Conservation (phyloP, 2,113 vertebrate genomes). For the Heteronetta atricapilla region DNA sequence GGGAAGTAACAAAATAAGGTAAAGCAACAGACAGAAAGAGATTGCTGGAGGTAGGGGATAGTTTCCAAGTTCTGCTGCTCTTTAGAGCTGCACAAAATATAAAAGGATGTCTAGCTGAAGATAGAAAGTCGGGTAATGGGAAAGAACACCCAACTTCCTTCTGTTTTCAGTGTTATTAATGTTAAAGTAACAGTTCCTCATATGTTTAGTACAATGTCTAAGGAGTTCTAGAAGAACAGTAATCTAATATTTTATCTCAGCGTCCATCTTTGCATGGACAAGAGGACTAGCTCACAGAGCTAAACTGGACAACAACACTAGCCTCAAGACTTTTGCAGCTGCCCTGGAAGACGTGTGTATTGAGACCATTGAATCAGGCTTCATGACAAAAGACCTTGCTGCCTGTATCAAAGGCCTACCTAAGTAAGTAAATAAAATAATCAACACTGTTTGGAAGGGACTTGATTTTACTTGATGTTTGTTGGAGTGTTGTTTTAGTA, state of each 20-base stretch:
- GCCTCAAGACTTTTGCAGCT: slow-evolving; percentile 85
- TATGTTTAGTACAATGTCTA: neutral
- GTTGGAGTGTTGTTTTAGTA: neutral
- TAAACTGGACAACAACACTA: slow-evolving; percentile 88
- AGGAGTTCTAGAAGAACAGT: neutral
- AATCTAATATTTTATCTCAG: slow-evolving; percentile 67
- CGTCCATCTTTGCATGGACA: slow-evolving; percentile 98
- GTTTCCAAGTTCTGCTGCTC: neutral
- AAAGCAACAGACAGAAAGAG: neutral
- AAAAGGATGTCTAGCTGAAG: neutral
- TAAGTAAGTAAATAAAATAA: slow-evolving; percentile 81
- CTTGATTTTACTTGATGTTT: neutral
- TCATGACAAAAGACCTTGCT: slow-evolving; percentile 98
- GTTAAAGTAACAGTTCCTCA: neutral
- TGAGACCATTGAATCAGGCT: slow-evolving; percentile 96
- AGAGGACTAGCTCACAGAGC: slow-evolving; percentile 93
- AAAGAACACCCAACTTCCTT: neutral
- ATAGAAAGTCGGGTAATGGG: neutral
- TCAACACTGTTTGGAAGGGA: neutral
- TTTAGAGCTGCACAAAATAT: neutral
- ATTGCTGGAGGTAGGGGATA: neutral
- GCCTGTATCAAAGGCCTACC: slow-evolving; percentile 95
- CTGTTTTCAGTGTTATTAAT: neutral
- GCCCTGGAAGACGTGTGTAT: slow-evolving; percentile 92
- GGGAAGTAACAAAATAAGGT: neutral